Evolutionary conservation across 2,113 vertebrate genomes (phyloP).

Genomic region (Xyrauchen texanus): DNA sequence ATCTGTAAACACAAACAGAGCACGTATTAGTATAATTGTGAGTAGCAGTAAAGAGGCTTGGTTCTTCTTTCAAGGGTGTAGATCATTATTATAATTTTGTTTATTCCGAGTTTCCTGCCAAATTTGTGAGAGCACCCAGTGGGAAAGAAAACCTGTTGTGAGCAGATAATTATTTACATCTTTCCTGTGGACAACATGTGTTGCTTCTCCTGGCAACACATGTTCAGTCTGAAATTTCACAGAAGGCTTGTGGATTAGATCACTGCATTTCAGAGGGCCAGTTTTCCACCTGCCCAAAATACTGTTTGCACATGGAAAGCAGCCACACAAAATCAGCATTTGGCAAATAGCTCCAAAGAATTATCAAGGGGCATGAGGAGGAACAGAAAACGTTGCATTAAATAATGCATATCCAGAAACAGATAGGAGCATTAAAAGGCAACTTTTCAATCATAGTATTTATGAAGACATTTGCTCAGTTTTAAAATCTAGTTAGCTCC

Average conservation of each 20-base stretch:
- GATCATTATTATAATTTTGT: constrained; percentile 18
- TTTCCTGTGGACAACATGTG: constrained; percentile 42
- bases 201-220: constrained; percentile 40
- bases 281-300: constrained; percentile 25
- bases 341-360: constrained; percentile 29
- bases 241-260: constrained; percentile 27
- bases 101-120: constrained; percentile 11
- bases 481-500: no score
- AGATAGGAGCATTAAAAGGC: constrained; percentile 21
- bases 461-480: background rate
- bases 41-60: background rate
- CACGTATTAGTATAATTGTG: background rate
- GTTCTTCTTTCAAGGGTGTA: background rate
- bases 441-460: constrained; percentile 31
- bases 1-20: background rate
- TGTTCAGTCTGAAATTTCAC: constrained; percentile 35
- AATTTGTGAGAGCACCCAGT: constrained; percentile 32
- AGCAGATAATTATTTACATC: constrained; percentile 51
- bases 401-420: background rate
- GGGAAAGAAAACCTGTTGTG: constrained; percentile 44
- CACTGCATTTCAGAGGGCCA: background rate
- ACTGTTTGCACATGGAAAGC: constrained; percentile 37
- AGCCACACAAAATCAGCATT: constrained; percentile 33
- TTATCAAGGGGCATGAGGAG: constrained; percentile 26
- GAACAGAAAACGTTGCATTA: constrained; percentile 38